These are phyloP conservation scores for Scelioninae gen. 2 DNA, from an alignment of 2,888 invertebrate genomes.

Conservation along the genomic window DNA sequence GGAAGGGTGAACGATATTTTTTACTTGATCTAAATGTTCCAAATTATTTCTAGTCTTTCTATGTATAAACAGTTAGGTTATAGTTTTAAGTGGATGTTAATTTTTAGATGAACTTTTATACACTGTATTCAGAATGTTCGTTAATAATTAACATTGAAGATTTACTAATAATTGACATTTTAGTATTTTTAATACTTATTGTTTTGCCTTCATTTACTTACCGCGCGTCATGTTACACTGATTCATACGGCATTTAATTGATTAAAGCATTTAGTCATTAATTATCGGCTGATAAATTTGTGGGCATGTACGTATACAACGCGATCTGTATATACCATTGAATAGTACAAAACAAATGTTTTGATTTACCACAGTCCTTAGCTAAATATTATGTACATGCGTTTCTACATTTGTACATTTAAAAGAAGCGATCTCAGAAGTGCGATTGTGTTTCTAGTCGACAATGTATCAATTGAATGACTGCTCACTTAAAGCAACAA, in stretches of 20 bases:
- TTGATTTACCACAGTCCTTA: slow-evolving; percentile 39
- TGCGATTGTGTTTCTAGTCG: slow-evolving; percentile 57
- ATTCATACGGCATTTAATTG: slow-evolving; percentile 31
- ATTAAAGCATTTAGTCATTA: slow-evolving; percentile 43
- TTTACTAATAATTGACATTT: neutral
- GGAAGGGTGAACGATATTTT: too few relatives aligned
- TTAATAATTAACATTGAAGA: neutral
- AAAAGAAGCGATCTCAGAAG: slow-evolving; percentile 58
- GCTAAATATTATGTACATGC: slow-evolving; percentile 60
- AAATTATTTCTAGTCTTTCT: neutral
- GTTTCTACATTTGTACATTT: slow-evolving; percentile 70
- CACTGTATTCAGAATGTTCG: neutral
- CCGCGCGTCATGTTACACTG: neutral
- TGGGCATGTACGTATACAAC: slow-evolving; percentile 20
- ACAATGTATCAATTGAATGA: slow-evolving; percentile 40
- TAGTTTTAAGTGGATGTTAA: neutral
- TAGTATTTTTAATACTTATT: neutral
- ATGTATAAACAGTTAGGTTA: too few relatives aligned
- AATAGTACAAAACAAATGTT: slow-evolving; percentile 23
- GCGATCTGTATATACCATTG: slow-evolving; percentile 49
- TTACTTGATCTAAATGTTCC: too few relatives aligned
- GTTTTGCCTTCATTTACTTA: neutral
- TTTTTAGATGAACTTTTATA: neutral
- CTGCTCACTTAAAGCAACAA: slow-evolving; percentile 29
- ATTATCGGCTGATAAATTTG: slow-evolving; percentile 36